phyloP scores from a whole-genome alignment of 2,113 vertebrate species.

The Anguilla rostrata region DNA sequence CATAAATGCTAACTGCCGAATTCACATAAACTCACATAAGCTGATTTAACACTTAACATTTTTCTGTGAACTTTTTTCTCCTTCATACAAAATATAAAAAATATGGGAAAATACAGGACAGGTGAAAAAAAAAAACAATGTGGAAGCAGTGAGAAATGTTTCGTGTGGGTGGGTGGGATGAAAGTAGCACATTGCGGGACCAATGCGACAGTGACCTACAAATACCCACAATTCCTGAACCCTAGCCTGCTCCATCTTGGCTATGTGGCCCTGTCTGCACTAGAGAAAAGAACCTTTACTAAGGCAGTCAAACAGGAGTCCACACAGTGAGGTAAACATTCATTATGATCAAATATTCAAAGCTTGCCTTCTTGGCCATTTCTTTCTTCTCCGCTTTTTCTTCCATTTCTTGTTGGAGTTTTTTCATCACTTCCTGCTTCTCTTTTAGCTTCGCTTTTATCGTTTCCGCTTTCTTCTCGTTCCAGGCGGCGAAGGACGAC shows the following conservation, averaged over 20 bases:
- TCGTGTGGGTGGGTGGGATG: background rate
- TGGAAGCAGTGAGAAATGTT: background rate
- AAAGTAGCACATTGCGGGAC: background rate
- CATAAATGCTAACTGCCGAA: no score
- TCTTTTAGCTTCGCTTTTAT: conserved; percentile 70
- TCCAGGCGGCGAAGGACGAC: conserved; percentile 88
- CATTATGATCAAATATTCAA: background rate
- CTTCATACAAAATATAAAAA: no score
- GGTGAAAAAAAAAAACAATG: background rate
- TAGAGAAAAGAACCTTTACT: background rate
- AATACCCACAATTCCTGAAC: background rate
- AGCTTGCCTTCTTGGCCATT: conserved; percentile 73
- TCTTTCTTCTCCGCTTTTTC: conserved; percentile 71
- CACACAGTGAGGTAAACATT: background rate
- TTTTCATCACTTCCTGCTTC: conserved; percentile 66
- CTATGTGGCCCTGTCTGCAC: background rate
- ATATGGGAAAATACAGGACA: background rate
- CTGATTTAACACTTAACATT: no score
- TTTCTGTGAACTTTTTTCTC: no score
- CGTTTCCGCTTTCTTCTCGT: conserved; percentile 77
- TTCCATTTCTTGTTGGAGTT: conserved; percentile 65
- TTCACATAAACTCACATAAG: no score
- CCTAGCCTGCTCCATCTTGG: background rate
- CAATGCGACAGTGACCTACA: background rate
- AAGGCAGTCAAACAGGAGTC: background rate